Evolutionary conservation across 2,113 vertebrate genomes (phyloP).

Genomic region (Platichthys stellatus): DNA sequence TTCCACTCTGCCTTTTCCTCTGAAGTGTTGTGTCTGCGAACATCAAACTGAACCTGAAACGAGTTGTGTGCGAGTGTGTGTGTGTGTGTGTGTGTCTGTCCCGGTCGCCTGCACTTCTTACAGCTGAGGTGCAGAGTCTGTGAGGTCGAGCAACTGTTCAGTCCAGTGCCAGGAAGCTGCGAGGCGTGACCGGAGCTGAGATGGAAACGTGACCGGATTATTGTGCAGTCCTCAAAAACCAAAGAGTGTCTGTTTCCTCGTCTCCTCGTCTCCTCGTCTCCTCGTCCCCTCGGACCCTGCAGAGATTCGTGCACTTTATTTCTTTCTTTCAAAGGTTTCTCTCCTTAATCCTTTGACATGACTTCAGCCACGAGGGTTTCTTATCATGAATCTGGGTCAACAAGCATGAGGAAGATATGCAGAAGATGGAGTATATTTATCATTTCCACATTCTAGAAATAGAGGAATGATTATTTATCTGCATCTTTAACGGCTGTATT

Average conservation of each 20-base stretch:
- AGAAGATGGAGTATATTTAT: slow-evolving; percentile 29
- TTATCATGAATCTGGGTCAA: slow-evolving; percentile 65
- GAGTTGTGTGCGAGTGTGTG: no score
- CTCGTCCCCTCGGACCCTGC: slow-evolving; percentile 25
- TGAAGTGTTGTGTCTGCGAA: slow-evolving; percentile 43
- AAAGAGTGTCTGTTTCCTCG: slow-evolving; percentile 27
- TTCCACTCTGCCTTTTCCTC: slow-evolving; percentile 33
- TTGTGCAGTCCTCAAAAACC: slow-evolving; percentile 33
- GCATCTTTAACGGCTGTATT: no score
- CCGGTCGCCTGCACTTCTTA: not conserved
- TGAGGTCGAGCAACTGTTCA: no score
- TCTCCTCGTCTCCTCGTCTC: no score
- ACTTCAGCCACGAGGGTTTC: slow-evolving; percentile 47
- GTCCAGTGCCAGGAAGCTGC: slow-evolving; percentile 20
- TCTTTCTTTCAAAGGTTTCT: not conserved
- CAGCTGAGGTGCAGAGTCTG: not conserved
- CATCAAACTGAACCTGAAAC: slow-evolving; percentile 14
- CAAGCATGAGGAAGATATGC: slow-evolving; percentile 54
- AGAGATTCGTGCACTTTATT: slow-evolving; percentile 46
- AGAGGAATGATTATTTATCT: no score
- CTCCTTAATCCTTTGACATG: slow-evolving; percentile 47
- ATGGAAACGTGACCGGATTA: slow-evolving; percentile 58
- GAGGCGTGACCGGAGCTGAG: slow-evolving; percentile 22
- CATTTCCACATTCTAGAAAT: no score
- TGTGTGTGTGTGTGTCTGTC: no score